Conservation (phyloP, 2,888 invertebrate genomes). For the Lycocerus yunnanus region DNA sequence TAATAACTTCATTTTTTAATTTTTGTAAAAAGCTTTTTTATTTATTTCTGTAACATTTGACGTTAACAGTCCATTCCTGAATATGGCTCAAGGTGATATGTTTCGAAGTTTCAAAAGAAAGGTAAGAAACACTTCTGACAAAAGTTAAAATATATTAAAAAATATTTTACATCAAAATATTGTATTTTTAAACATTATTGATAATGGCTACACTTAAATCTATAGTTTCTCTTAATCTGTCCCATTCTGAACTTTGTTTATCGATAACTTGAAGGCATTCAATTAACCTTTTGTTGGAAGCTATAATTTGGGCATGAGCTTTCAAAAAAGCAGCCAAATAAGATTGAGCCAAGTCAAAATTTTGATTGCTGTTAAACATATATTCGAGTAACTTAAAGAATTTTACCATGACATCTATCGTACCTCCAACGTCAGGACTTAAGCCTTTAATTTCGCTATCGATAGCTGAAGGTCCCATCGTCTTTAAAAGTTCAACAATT, state of each 20-base stretch:
- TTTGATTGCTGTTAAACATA: slow-evolving; percentile 73
- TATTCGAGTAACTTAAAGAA: slow-evolving; percentile 76
- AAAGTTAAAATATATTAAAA: background rate
- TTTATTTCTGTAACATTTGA: too few relatives aligned
- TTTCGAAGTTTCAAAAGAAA: too few relatives aligned
- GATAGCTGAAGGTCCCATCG: slow-evolving; percentile 79
- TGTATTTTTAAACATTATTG: background rate
- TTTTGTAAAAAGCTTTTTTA: too few relatives aligned
- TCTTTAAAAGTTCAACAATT: slow-evolving; percentile 68
- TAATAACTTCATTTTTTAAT: too few relatives aligned
- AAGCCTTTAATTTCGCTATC: slow-evolving; percentile 87
- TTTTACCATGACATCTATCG: slow-evolving; percentile 70
- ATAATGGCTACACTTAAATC: background rate
- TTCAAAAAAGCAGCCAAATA: slow-evolving; percentile 89
- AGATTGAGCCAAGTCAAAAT: slow-evolving; percentile 90
- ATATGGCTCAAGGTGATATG: too few relatives aligned
- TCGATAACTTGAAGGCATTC: slow-evolving; percentile 55
- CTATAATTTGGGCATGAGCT: slow-evolving; percentile 69
- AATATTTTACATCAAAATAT: background rate
- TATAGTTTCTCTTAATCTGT: background rate
- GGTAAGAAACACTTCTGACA: too few relatives aligned
- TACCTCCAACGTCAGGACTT: slow-evolving; percentile 74
- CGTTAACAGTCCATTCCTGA: too few relatives aligned
- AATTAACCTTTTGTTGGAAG: slow-evolving; percentile 61
- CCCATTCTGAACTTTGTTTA: background rate